Percentiles rank a stretch among this genome's conserved stretches.
Evolutionary conservation across 1,140 invertebrate species (phyloP).

Genomic region (Tetramorium simillimum): DNA sequence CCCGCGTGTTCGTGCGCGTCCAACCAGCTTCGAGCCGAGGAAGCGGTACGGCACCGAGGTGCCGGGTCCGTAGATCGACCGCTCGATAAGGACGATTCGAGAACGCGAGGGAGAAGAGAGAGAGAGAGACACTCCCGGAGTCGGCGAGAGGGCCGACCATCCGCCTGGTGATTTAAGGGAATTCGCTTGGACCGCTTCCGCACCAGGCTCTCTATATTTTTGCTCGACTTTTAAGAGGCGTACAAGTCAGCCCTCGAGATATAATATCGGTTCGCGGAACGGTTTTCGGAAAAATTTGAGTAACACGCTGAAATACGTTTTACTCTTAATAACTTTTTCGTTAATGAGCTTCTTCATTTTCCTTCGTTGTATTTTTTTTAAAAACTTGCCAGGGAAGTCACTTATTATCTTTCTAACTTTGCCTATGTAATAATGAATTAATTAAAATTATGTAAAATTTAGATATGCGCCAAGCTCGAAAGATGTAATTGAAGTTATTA

Average conservation of each 20-base stretch:
- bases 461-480: neutral
- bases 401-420: neutral
- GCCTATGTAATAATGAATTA: neutral
- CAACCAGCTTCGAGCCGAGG: conserved; percentile 42
- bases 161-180: conserved; percentile 68
- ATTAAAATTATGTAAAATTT: neutral
- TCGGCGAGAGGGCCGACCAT: conserved; percentile 45
- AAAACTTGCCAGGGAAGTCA: neutral
- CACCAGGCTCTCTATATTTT: conserved; percentile 35
- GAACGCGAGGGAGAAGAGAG: conserved; percentile 41
- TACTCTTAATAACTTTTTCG: neutral
- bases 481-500: neutral
- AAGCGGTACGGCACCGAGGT: conserved; percentile 70
- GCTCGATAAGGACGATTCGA: conserved; percentile 66
- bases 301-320: neutral
- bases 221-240: conserved; percentile 50
- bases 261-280: neutral
- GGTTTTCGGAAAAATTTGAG: neutral
- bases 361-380: neutral
- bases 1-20: conserved; percentile 65
- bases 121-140: conserved; percentile 15
- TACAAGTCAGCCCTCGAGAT: neutral
- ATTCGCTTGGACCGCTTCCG: conserved; percentile 43
- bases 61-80: conserved; percentile 67
- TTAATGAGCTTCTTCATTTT: neutral